These are phyloP conservation scores for Carassius gibelio DNA, from an alignment of 2,113 vertebrate species.

Conservation along the genomic window DNA sequence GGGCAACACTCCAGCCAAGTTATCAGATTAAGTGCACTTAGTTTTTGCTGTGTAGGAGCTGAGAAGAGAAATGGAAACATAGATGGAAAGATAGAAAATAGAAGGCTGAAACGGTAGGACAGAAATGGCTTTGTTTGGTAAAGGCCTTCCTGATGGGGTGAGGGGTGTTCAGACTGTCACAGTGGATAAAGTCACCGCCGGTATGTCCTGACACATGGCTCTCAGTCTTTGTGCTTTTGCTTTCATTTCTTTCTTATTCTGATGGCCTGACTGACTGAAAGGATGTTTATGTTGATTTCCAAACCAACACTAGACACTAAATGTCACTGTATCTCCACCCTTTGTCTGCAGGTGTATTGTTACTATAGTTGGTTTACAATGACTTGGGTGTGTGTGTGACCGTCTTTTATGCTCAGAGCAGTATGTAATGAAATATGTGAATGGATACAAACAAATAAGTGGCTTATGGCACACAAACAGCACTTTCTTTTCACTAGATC, in stretches of 20 bases:
- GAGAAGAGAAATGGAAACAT: not conserved
- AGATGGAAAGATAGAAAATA: not conserved
- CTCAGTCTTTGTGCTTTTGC: not conserved
- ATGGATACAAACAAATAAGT: not conserved
- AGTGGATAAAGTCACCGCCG: slow-evolving; percentile 20
- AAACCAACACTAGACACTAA: slow-evolving; percentile 1
- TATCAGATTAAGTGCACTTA: slow-evolving; percentile 27
- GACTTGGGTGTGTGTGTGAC: slow-evolving; percentile 14
- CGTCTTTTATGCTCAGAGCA: not conserved
- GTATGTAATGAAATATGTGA: not conserved
- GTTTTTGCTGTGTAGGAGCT: slow-evolving; percentile 25
- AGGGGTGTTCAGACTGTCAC: slow-evolving; percentile 25
- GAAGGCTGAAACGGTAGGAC: not conserved
- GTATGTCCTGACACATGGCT: slow-evolving; percentile 21
- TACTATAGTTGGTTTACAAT: slow-evolving; percentile 16
- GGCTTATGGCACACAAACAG: not conserved
- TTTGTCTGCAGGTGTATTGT: slow-evolving; percentile 26
- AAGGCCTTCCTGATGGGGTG: not conserved
- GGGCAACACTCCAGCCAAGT: not conserved
- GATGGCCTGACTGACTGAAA: slow-evolving; percentile 8
- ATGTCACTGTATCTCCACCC: slow-evolving; percentile 19
- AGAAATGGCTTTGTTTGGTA: slow-evolving; percentile 9
- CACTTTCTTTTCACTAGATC: not conserved
- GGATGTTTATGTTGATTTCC: slow-evolving; percentile 10
- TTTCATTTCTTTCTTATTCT: not conserved